A percentile compares a stretch with the other conserved stretches of the same genome.
Conservation (phyloP, 2,113 vertebrate species). For the Phalacrocorax pelagicus region DNA sequence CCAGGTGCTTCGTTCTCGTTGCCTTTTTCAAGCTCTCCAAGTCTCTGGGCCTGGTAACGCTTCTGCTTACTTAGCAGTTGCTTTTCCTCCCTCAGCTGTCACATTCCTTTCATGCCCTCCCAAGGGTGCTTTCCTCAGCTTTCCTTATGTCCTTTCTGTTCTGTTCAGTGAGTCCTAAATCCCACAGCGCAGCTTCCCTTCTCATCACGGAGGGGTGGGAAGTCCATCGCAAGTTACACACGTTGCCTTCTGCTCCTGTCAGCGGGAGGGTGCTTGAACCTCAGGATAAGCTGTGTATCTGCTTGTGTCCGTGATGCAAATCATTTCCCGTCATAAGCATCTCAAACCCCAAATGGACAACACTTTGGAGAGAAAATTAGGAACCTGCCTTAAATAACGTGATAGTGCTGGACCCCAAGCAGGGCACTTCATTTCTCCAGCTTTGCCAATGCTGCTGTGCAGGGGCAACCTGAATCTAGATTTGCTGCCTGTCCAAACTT, state of each 20-base stretch:
- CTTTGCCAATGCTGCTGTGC: background rate
- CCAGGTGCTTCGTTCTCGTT: background rate
- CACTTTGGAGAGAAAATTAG: background rate
- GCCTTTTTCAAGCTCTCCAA: slow-evolving; percentile 15
- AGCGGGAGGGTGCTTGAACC: background rate
- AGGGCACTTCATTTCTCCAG: background rate
- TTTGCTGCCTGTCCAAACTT: background rate
- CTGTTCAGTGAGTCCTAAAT: background rate
- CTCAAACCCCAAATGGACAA: background rate
- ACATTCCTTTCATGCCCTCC: background rate
- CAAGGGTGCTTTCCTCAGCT: slow-evolving; percentile 40
- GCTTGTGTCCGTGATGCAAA: background rate
- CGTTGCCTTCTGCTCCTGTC: background rate
- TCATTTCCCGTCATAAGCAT: background rate
- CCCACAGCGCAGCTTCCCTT: background rate
- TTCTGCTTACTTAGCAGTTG: slow-evolving; percentile 40
- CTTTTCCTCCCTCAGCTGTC: slow-evolving; percentile 52
- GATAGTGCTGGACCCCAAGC: background rate
- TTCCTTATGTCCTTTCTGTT: slow-evolving; percentile 24
- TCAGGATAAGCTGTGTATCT: background rate
- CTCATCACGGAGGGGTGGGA: background rate
- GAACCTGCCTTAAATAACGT: background rate
- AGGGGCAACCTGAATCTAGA: background rate
- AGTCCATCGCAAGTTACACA: background rate
- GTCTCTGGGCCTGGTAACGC: background rate